Evolutionary conservation across 2,113 vertebrate species (phyloP).

Genomic region (Oncorhynchus nerka): DNA sequence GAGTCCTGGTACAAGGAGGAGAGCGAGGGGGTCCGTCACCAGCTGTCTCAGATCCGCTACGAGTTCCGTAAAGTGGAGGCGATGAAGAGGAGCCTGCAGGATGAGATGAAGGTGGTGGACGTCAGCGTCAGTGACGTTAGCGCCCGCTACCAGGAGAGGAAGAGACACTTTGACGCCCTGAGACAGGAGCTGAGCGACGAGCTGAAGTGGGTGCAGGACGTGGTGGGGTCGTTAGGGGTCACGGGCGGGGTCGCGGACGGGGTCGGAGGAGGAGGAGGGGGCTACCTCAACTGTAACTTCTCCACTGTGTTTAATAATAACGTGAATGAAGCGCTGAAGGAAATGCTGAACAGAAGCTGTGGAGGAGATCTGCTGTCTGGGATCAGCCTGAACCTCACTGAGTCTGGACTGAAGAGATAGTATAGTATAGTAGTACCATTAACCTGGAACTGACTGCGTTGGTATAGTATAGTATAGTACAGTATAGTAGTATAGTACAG

Average conservation of each 20-base stretch:
- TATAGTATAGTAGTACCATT: too few relatives aligned
- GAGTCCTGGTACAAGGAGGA: slow-evolving; percentile 93
- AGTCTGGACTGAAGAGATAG: slow-evolving; percentile 57
- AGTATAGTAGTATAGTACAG: too few relatives aligned
- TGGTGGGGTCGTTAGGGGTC: slow-evolving; percentile 70
- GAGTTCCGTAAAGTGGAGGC: slow-evolving; percentile 86
- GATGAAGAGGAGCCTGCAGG: slow-evolving; percentile 79
- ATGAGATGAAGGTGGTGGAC: slow-evolving; percentile 75
- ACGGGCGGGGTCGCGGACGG: slow-evolving; percentile 47
- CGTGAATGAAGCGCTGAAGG: slow-evolving; percentile 79
- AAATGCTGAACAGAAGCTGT: slow-evolving; percentile 76
- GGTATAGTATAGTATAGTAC: too few relatives aligned
- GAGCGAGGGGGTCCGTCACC: slow-evolving; percentile 78
- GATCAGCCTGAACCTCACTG: slow-evolving; percentile 72
- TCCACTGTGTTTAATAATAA: slow-evolving; percentile 73
- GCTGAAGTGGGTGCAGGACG: slow-evolving; percentile 84
- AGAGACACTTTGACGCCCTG: slow-evolving; percentile 77
- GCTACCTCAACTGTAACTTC: slow-evolving; percentile 60
- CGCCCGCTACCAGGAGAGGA: slow-evolving; percentile 74
- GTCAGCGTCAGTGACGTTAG: slow-evolving; percentile 59
- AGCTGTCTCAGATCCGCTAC: slow-evolving; percentile 74
- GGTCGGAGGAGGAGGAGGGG: slow-evolving; percentile 25
- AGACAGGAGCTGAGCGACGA: slow-evolving; percentile 80
- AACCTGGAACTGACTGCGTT: too few relatives aligned
- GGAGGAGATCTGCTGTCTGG: slow-evolving; percentile 76